Base-by-base conservation (phyloP, 2,113 vertebrate genomes). In the Thalassoma bifasciatum region DNA sequence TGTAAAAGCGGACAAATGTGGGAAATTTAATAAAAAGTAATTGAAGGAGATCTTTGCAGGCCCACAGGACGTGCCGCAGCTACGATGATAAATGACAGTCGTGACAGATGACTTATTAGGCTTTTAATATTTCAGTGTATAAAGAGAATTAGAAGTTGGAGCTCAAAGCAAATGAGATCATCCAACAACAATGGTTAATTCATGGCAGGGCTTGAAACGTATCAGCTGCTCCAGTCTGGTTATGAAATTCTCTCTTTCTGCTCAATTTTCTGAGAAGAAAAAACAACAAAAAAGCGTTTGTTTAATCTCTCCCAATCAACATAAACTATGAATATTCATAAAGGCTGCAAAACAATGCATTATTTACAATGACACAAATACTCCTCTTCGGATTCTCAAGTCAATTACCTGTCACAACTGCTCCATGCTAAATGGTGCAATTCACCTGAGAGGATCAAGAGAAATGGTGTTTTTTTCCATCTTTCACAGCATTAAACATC, bases 91-190 rank as follows among this genome's bases (percentile, higher is more conserved):
- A 86, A 91, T 85, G 88, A 89, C 79, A 66, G 77, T 12, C 71
- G 0, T 65, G 89, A 87, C 92, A 91, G 73, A 44, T 86, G 91
- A 91, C 89, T 91, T 91, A 89, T 91, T 86, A 86, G 85, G 88
- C 81, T 86, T 90, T 92, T 90, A 92, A 92, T 92, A 92, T 91
- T 90, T 91, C 83, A 90, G 84, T 82, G 59, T 82, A 76, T 79
- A 80, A 89, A 87, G 79, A 89, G 86, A 90, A 85, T 88, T 88
- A 88, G 73, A 79, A 86, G 83, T 81, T 85, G 62, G 82, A 86
- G 85, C 84, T 83, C 72, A 83, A 81, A 74, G 82, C 74, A 65
- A 78, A 91, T 88, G 72, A 81, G 82, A 86, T 86, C 72, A 80
- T 83, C 79, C 56, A 67, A 87, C 88, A 88, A 93, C 89, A 89